These are phyloP conservation scores for Drosophila gaucha DNA, from an alignment of 2,888 invertebrate genomes.

Conservation along the genomic window DNA sequence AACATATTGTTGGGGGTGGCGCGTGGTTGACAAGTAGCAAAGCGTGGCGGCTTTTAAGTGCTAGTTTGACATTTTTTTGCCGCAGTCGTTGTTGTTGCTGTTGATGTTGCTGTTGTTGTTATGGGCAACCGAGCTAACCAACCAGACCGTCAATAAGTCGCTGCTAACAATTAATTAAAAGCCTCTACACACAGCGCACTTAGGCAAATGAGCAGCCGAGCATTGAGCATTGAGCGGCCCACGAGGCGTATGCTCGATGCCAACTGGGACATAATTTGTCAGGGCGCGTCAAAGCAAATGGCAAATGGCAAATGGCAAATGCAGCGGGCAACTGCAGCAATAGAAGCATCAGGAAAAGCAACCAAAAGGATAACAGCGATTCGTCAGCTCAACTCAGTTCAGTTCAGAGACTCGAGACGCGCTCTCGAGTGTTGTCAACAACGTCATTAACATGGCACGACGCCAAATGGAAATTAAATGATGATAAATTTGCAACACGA, in stretches of 20 bases:
- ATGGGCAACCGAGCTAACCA: slow-evolving; percentile 66
- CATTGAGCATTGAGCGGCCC: slow-evolving; percentile 44
- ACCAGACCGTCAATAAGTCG: slow-evolving; percentile 77
- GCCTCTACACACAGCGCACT: slow-evolving; percentile 71
- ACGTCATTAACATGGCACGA: slow-evolving; percentile 79
- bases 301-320: slow-evolving; percentile 47
- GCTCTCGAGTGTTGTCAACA: slow-evolving; percentile 74
- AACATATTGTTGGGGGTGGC: slow-evolving; percentile 76
- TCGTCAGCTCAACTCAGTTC: slow-evolving; percentile 33
- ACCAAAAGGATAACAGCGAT: slow-evolving; percentile 67
- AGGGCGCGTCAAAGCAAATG: slow-evolving; percentile 72
- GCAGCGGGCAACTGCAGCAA: slow-evolving; percentile 47
- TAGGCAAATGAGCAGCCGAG: slow-evolving; percentile 74
- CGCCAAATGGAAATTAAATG: slow-evolving; percentile 79
- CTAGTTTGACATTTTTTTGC: slow-evolving; percentile 73
- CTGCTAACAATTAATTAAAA: slow-evolving; percentile 76
- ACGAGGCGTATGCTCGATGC: slow-evolving; percentile 70
- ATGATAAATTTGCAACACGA: slow-evolving; percentile 77
- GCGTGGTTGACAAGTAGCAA: slow-evolving; percentile 76
- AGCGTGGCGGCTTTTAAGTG: slow-evolving; percentile 77
- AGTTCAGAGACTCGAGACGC: slow-evolving; percentile 47
- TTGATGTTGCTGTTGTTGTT: slow-evolving; percentile 45
- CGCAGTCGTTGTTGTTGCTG: slow-evolving; percentile 22
- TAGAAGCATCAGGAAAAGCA: slow-evolving; percentile 25
- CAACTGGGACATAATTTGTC: slow-evolving; percentile 76